phyloP scores from a whole-genome alignment of 2,888 invertebrate species.

The Acronicta psi region DNA sequence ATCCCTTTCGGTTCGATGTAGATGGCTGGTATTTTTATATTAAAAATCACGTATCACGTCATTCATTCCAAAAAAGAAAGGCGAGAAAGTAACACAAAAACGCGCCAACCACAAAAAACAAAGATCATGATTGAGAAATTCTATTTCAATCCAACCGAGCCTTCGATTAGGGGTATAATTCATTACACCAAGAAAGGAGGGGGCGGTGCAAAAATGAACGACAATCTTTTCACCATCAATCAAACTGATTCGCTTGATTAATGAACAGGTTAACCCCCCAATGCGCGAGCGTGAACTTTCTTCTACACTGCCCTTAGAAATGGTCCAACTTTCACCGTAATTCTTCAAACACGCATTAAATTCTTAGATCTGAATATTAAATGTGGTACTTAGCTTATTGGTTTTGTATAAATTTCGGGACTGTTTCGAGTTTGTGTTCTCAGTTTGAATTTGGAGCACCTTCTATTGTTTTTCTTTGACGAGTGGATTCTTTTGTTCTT shows the following conservation, averaged over 20 bases:
- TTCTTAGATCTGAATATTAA: constrained; percentile 52
- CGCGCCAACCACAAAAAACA: constrained; percentile 19
- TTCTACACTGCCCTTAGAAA: constrained; percentile 34
- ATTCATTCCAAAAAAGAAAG: background rate
- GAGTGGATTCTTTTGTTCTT: constrained; percentile 26
- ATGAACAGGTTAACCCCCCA: constrained; percentile 45
- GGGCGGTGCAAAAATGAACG: constrained; percentile 51
- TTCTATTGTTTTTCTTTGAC: constrained; percentile 42
- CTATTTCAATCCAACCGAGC: constrained; percentile 39
- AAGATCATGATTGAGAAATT: constrained; percentile 36
- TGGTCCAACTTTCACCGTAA: constrained; percentile 51
- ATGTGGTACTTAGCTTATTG: constrained; percentile 53
- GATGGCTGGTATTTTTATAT: too few species aligned
- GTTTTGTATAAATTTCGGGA: constrained; percentile 50
- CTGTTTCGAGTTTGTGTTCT: constrained; percentile 43
- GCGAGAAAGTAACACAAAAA: constrained; percentile 6
- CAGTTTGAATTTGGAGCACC: constrained; percentile 24
- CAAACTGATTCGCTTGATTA: constrained; percentile 57
- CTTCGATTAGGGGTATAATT: constrained; percentile 46
- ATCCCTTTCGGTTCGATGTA: too few species aligned
- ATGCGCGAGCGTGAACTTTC: constrained; percentile 36
- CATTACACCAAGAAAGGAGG: constrained; percentile 44
- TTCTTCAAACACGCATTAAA: constrained; percentile 53
- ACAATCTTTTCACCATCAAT: constrained; percentile 54
- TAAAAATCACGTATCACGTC: background rate